These are phyloP conservation scores for Sebastes miniatus DNA, from an alignment of 2,797 vertebrate species.

Conservation along the genomic window DNA sequence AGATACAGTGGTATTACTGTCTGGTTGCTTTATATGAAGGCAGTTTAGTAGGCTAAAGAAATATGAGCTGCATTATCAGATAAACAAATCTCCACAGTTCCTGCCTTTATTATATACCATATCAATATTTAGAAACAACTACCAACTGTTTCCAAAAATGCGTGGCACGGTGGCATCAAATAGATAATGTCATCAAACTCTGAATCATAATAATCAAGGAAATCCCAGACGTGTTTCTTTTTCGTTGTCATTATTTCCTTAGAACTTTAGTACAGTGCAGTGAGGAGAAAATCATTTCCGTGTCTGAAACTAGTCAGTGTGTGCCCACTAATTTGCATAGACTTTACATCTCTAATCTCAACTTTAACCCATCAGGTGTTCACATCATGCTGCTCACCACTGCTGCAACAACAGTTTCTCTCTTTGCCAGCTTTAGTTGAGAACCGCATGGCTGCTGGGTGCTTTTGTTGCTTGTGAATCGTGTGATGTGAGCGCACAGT, in stretches of 20 bases:
- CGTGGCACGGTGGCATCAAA: neutral
- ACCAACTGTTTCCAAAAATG: neutral
- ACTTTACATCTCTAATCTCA: neutral
- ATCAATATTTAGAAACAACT: neutral
- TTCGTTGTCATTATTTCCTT: neutral
- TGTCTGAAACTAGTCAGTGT: neutral
- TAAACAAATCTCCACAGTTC: neutral
- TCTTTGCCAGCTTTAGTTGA: neutral
- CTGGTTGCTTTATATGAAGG: neutral
- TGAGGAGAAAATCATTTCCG: neutral
- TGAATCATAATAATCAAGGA: neutral
- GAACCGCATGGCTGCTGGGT: neutral
- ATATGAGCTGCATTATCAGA: neutral
- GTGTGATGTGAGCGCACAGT: neutral
- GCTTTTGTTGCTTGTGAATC: neutral
- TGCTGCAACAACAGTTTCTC: neutral
- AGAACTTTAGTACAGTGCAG: neutral
- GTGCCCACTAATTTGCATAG: neutral
- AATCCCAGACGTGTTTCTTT: neutral
- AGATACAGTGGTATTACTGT: neutral
- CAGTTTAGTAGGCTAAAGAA: neutral
- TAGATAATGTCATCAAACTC: neutral
- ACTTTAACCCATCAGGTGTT: neutral
- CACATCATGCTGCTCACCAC: neutral
- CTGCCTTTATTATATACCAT: neutral